Base-by-base conservation (phyloP, 2,888 invertebrate genomes). In the Leucoptera coffeella region DNA sequence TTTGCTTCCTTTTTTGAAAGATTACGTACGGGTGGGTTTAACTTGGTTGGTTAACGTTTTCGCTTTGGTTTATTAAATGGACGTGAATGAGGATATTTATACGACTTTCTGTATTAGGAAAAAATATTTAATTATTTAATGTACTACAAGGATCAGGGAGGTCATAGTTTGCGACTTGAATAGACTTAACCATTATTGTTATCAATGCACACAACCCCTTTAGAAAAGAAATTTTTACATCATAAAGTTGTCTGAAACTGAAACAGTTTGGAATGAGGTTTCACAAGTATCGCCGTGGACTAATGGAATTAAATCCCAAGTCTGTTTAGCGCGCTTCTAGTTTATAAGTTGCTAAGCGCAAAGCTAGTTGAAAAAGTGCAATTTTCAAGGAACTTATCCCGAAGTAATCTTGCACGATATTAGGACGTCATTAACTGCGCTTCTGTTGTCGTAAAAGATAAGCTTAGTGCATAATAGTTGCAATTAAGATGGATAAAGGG, bases 241-340 rank as follows among this genome's bases (percentile, higher is more conserved):
- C 39, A 38, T 37, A 42, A 56, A 57, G 47, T 55, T 55, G 45
- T 55, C 51, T 50, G 40, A 46, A 45, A 43, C 39, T 32, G 39
- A 40, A 48, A 44, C 45, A 50, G 45, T 51, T 54, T 40, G 35
- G 44, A 50, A 48, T 38, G 41, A 42, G 41, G 35, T 45, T 35
- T 38, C 29, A 14, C 33, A 30, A 36, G 42, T 47, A 42, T 46
- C 40, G 37, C 35, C 34, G 32, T 37, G 36, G 39, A 38, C 42
- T 50, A 49, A 54, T 52, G 45, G 42, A 50, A 57, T 59, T 54
- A 50, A 42, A 39, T 38, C 35, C 31, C 33, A 36, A 39, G 40
- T 38, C 37, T 42, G 38, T 44, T 43, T 39, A 41, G 39, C 20
- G 23, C 15, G 25, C 28, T 29, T 27, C 28, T 22, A 23, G 15